Evolutionary conservation across 2,888 invertebrate species (phyloP), one percentile per base, ranked within the genome.

Genomic region (Elmis aenea): DNA sequence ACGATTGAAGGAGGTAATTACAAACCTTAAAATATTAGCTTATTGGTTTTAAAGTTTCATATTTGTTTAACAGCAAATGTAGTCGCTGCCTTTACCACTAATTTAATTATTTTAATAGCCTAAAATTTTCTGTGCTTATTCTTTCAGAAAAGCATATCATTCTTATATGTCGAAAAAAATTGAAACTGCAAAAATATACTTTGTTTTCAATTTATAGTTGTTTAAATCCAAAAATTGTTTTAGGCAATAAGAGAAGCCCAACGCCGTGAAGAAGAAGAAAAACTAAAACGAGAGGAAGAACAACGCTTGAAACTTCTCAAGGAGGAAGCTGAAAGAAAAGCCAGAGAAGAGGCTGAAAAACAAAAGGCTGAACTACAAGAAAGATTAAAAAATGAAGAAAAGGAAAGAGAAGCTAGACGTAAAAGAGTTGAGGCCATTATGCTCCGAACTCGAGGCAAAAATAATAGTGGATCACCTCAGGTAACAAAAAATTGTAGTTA

Each of bases 351-450:
- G 62, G 88, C 89, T 1, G 92, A 93, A 71, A 77, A 79, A 52
- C 75, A 83, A 65, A 81, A 88, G 58, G 74, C 81, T 48, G 92
- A 91, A 67, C 83, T 86, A 65, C 85, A 85, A 32, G 90, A 91
- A 65, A 76, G 83, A 40, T 73, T 85, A 42, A 83, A 81, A 59
- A 81, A 81, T 50, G 94, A 94, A 65, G 94, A 94, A 67, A 85
- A 84, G 60, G 94, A 94, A 64, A 73, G 94, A 38, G 79, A 87
- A 56, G 86, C 84, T 39, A 73, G 94, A 57, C 85, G 91, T 56
- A 92, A 90, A 68, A 76, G 92, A 38, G 91, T 93, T 13, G 91
- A 91, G 67, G 90, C 89, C 35, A 93, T 93, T 58, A 93, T 93
- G 93, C 79, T 83, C 33, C 73, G 93, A 57, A 93, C 92, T n/a